phyloP scores from a whole-genome alignment of 2,888 invertebrate species.

The Dynastes hyllus region DNA sequence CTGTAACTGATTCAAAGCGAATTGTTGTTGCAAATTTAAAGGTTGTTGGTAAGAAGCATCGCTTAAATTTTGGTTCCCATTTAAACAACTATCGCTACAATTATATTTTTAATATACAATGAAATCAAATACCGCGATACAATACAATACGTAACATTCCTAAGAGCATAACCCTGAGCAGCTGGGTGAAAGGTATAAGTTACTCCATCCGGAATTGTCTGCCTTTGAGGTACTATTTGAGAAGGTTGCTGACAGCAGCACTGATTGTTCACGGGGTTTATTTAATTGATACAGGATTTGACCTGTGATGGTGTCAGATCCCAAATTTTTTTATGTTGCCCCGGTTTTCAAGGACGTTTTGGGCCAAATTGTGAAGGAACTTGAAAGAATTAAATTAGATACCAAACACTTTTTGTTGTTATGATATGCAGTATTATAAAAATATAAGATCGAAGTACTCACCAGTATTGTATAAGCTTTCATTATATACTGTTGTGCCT shows the following conservation, averaged over 20 bases:
- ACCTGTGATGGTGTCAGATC: constrained; percentile 58
- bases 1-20: constrained; percentile 58
- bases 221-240: constrained; percentile 38
- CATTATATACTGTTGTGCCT: constrained; percentile 58
- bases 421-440: not conserved
- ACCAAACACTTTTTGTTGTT: not conserved
- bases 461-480: constrained; percentile 58
- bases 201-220: constrained; percentile 52
- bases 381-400: constrained; percentile 45
- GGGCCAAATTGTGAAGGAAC: constrained; percentile 59
- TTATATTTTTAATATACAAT: not conserved
- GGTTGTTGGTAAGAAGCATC: constrained; percentile 41
- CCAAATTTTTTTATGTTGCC: constrained; percentile 60
- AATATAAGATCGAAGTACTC: not conserved
- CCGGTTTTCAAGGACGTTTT: constrained; percentile 61
- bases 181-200: constrained; percentile 54
- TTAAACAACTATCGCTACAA: constrained; percentile 13
- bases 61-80: not conserved
- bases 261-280: constrained; percentile 52
- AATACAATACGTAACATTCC: constrained; percentile 48
- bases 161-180: constrained; percentile 35
- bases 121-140: not conserved
- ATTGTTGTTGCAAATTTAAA: constrained; percentile 56
- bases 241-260: constrained; percentile 47
- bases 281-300: constrained; percentile 36